Base-by-base conservation (phyloP, 1,140 invertebrate genomes). In the Platorchestia sp. region DNA sequence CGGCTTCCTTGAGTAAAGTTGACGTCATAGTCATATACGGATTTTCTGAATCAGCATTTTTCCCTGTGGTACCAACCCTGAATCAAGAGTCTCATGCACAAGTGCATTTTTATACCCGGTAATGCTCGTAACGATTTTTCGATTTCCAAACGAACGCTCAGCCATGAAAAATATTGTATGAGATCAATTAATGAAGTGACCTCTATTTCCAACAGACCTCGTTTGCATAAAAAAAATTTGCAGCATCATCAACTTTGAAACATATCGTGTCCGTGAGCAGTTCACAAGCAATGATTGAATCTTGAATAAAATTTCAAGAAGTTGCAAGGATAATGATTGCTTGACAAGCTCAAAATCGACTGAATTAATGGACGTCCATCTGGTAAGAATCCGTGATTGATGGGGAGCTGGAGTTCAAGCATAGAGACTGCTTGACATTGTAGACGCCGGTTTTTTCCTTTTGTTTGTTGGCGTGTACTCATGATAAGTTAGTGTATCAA, bases 41-140 rank as follows among this genome's bases (percentile, higher is more conserved):
- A 87, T 87, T 87, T 87, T 87, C 7, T 87, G 86, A 87, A 87
- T 87, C 41, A 87, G 86, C 36, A 87, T 87, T 7, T 87, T 42
- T 87, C 36, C 86, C 86, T 42, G 5, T 87, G 86, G 86, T 87
- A 87, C 86, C 36, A 36, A 7, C 36, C 36, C 41, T 36, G 5
- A 87, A 40, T 36, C 7, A 87, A 40, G 41, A 7, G 36, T 87
- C 36, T 87, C 86, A 87, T 14, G 86, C 86, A n/a, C 6, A 87
- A 87, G 36, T 7, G 86, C 86, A 87, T 87, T 87, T 40, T 87
- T 87, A 42, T 87, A 42, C 36, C 5, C 36, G 7, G 36, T 87
- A 6, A 87, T 40, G 36, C 86, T n/a, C 86, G 7, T 42, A n/a
- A 7, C 36, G 7, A 87, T 14, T 6, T 7, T 87, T 40, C 41